Percentiles rank a stretch among this genome's conserved stretches.
Evolutionary conservation across 2,888 invertebrate species (phyloP).

Genomic region (Clunio marinus): DNA sequence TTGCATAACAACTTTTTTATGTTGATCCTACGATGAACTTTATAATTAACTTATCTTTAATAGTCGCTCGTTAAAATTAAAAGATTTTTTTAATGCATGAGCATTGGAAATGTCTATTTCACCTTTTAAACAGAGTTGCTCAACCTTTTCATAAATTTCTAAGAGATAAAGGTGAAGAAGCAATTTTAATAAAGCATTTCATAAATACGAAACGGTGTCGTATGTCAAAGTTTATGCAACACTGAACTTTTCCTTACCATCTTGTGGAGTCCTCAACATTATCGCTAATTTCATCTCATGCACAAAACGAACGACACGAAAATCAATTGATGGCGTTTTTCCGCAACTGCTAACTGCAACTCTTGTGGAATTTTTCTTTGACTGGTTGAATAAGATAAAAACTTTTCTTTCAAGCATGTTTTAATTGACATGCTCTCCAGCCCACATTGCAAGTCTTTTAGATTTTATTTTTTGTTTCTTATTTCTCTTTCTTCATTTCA

Average conservation of each 20-base stretch:
- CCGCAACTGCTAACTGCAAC: slow-evolving; percentile 8
- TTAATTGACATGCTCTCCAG: slow-evolving; percentile 11
- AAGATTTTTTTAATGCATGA: background rate
- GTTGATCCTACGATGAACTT: background rate
- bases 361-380: slow-evolving; percentile 5
- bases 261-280: slow-evolving; percentile 15
- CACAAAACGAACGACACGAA: background rate
- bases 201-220: too few relatives aligned
- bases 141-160: background rate
- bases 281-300: background rate
- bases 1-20: background rate
- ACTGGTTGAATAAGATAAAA: background rate
- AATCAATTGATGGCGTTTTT: background rate
- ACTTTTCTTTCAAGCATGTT: background rate
- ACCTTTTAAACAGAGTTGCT: background rate
- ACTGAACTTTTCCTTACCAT: background rate
- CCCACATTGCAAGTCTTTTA: background rate
- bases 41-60: slow-evolving; percentile 16
- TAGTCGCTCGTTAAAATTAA: background rate
- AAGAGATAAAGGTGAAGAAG: background rate
- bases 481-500: too few relatives aligned
- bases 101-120: background rate
- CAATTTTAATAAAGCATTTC: too few relatives aligned
- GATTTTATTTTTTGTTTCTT: background rate
- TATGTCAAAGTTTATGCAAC: too few relatives aligned